Evolutionary conservation across 1,140 invertebrate genomes (phyloP).

Genomic region (Bombus fervidus): DNA sequence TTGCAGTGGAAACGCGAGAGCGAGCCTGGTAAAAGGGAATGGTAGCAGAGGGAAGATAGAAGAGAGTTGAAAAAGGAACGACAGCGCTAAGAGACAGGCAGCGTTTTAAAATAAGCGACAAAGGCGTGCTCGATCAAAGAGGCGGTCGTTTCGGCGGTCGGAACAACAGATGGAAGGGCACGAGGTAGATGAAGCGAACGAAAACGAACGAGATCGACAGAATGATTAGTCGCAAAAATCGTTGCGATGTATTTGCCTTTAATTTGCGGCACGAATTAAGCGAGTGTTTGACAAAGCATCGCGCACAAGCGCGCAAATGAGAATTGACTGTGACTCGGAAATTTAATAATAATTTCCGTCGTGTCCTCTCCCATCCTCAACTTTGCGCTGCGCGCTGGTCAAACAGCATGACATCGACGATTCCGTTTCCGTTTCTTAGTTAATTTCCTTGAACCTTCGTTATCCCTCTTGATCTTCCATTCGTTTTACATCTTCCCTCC

Average conservation of each 20-base stretch:
- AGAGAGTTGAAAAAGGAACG: background rate
- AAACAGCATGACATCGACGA: constrained; percentile 42
- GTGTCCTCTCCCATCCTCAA: background rate
- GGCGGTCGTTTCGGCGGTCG: constrained; percentile 33
- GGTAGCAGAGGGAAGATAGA: background rate
- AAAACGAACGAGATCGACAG: constrained; percentile 30
- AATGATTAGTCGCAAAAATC: constrained; percentile 59
- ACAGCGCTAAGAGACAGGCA: background rate
- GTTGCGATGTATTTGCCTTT: constrained; percentile 70
- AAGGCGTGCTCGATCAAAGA: constrained; percentile 40
- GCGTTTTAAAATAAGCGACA: constrained; percentile 26
- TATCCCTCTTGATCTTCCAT: background rate
- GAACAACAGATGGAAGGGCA: constrained; percentile 36
- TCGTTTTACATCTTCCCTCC: background rate
- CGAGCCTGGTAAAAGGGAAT: background rate
- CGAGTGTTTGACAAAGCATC: constrained; percentile 54
- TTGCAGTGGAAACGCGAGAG: background rate
- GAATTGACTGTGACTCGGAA: constrained; percentile 52
- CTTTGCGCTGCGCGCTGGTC: background rate
- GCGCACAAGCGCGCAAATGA: constrained; percentile 34
- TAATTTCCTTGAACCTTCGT: background rate
- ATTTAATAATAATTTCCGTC: constrained; percentile 72
- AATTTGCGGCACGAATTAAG: constrained; percentile 71
- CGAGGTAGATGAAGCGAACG: constrained; percentile 52
- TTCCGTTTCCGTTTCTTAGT: constrained; percentile 18